A percentile compares a stretch with the other conserved stretches of the same genome.
Conservation (phyloP, 2,113 vertebrate species). For the Thomomys bottae region DNA sequence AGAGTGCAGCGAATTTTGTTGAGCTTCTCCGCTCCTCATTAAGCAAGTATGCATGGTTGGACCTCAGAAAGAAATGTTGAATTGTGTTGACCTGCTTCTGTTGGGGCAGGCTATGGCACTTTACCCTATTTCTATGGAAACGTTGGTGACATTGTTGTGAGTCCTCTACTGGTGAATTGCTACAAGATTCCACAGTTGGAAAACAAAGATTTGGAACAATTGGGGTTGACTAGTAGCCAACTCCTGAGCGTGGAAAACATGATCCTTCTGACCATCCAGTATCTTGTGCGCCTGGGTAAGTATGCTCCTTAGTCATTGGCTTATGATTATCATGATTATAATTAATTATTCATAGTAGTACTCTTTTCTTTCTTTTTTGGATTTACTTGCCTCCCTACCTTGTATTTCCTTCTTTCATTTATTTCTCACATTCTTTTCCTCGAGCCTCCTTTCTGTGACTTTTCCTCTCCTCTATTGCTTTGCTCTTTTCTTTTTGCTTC, state of each 20-base stretch:
- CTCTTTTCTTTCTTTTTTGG: background rate
- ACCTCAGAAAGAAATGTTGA: conserved; percentile 23
- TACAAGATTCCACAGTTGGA: conserved; percentile 94
- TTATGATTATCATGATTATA: background rate
- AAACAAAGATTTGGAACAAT: conserved; percentile 90
- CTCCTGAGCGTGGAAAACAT: conserved; percentile 94
- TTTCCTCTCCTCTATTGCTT: background rate
- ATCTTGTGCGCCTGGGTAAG: conserved; percentile 96
- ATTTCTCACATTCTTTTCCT: background rate
- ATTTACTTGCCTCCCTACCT: background rate
- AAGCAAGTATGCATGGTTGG: background rate
- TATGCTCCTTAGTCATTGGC: conserved; percentile 19
- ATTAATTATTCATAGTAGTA: background rate
- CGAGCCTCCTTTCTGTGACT: background rate
- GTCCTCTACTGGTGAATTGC: conserved; percentile 97
- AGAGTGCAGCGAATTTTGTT: conserved; percentile 12
- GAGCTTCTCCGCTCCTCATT: background rate
- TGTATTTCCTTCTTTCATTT: background rate
- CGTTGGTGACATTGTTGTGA: conserved; percentile 97
- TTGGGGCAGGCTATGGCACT: conserved; percentile 93
- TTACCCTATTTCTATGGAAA: conserved; percentile 99
- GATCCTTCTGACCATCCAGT: conserved; percentile 97
- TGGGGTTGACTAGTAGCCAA: conserved; percentile 92
- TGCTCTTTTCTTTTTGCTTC: background rate
- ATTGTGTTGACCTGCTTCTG: conserved; percentile 40